These are phyloP conservation scores for Oligia fasciuncula DNA, from an alignment of 2,888 invertebrate genomes.

Conservation along the genomic window DNA sequence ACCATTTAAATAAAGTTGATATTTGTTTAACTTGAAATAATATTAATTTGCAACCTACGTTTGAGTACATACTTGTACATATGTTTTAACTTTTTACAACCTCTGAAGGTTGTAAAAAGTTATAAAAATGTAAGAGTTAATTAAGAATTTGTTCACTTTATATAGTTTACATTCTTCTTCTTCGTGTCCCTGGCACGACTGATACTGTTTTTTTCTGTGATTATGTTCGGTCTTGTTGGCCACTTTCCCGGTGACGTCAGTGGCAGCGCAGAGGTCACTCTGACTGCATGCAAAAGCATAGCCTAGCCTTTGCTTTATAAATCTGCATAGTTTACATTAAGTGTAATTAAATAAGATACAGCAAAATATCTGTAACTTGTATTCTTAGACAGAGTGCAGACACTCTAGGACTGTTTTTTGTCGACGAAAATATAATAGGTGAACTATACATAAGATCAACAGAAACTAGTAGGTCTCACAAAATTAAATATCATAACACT, in stretches of 20 bases:
- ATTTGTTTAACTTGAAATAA: too few species aligned
- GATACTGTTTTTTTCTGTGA: too few species aligned
- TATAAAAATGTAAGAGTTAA: not conserved
- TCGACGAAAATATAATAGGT: not conserved
- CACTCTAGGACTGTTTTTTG: not conserved
- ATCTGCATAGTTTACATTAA: not conserved
- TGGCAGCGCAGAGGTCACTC: too few species aligned
- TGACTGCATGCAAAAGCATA: too few species aligned
- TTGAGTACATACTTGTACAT: too few species aligned
- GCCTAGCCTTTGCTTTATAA: too few species aligned
- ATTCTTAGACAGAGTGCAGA: not conserved
- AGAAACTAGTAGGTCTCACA: not conserved
- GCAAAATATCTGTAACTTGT: not conserved
- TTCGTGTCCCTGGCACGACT: too few species aligned
- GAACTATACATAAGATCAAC: not conserved
- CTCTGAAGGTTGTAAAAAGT: not conserved
- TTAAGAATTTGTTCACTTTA: not conserved
- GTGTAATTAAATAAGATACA: not conserved
- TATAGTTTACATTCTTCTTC: not conserved
- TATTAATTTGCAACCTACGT: too few species aligned
- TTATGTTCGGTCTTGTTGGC: too few species aligned
- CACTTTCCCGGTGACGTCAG: too few species aligned
- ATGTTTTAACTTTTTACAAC: too few species aligned
- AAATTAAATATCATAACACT: not conserved
- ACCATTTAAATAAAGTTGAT: too few species aligned